phyloP scores from a whole-genome alignment of 2,113 vertebrate species.

The Atractosteus spatula region DNA sequence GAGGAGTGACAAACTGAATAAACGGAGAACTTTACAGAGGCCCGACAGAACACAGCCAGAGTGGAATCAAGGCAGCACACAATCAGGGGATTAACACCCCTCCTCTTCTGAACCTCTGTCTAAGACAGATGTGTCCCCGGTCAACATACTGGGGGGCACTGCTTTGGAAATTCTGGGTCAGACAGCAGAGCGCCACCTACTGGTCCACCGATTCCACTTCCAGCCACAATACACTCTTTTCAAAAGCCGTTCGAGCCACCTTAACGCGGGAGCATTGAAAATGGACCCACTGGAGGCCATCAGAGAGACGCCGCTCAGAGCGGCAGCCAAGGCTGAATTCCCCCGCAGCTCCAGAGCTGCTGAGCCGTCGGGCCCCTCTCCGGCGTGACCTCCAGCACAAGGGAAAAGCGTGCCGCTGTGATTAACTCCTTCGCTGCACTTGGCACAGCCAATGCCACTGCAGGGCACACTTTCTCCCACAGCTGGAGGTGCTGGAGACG shows the following conservation, averaged over 20 bases:
- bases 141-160: too few relatives aligned
- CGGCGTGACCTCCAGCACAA: not conserved
- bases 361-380: constrained; percentile 3
- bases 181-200: too few relatives aligned
- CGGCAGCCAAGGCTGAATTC: not conserved
- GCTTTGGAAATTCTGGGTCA: too few relatives aligned
- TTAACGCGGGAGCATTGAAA: too few relatives aligned
- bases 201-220: too few relatives aligned
- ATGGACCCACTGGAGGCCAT: too few relatives aligned
- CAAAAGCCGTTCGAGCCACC: too few relatives aligned
- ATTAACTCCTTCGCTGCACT: not conserved
- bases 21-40: too few relatives aligned
- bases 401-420: not conserved
- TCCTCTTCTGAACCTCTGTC: not conserved
- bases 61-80: not conserved
- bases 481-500: not conserved
- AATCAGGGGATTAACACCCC: not conserved
- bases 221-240: too few relatives aligned
- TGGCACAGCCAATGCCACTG: not conserved
- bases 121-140: not conserved
- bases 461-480: not conserved
- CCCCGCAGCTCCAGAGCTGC: not conserved
- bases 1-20: too few relatives aligned
- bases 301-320: not conserved
- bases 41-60: too few relatives aligned